Base-by-base conservation (phyloP, 2,888 invertebrate species). In the Lymantria dispar region DNA sequence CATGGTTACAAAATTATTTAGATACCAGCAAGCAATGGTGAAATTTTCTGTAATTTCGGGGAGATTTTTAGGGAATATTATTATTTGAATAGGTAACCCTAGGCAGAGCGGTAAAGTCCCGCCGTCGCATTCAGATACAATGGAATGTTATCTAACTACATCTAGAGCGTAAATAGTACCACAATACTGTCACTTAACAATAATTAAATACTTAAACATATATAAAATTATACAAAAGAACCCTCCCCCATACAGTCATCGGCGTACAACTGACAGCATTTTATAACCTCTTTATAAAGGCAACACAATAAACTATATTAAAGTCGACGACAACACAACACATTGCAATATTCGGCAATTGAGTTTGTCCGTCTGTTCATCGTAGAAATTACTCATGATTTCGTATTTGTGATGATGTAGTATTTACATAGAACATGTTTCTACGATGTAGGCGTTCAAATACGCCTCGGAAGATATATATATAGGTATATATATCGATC, bases 121-220 rank as follows among this genome's bases (percentile, higher is more conserved):
- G 37, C 5, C 8, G 37, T 29, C 43, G 15, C 61, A 62, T 60
- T 67, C 74, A 65, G 60, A 73, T 72, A 81, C 75, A 13, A 72
- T 83, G 90, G 88, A 89, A 89, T 88, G 88, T 83, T 79, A 85
- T 84, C 79, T 82, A 77, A 79, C 74, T 75, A 82, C 71, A 83
- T 64, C 78, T 85, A 86, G 77, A 83, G 70, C 76, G 66, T 66
- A 76, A 83, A 83, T 83, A 85, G 83, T 86, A 87, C 82, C 82
- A 80, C 81, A 86, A 85, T 83, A 85, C 81, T 83, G 80, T 71
- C 67, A 61, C 76, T 74, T 77, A 75, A 59, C 56, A 71, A 73
- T 72, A 74, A 80, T 84, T 86, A 86, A 85, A 88, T 87, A 87
- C 77, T 67, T 66, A 81, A 74, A 58, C 62, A 68, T 74, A 68